Percentiles rank a stretch among this genome's conserved stretches.
These are phyloP conservation scores for Iselma pallidipennis DNA, from an alignment of 2,888 invertebrate genomes.

Conservation along the genomic window DNA sequence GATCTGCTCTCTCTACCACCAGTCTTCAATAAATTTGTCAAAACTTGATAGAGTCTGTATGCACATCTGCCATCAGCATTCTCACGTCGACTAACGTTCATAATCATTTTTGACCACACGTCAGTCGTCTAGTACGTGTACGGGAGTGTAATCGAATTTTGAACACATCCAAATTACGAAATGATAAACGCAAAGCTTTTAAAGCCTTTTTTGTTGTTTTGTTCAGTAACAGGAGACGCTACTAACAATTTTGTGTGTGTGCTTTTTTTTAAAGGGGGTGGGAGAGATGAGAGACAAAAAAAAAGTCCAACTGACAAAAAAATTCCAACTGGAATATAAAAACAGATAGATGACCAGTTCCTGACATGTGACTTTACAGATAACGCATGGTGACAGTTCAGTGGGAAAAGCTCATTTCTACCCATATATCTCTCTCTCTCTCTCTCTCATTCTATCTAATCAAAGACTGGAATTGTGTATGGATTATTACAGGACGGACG, in stretches of 20 bases:
- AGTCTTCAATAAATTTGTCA: slow-evolving; percentile 52
- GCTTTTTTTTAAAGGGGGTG: too few species aligned
- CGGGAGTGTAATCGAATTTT: slow-evolving; percentile 17
- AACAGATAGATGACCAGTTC: not conserved
- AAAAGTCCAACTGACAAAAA: not conserved
- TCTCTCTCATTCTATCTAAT: not conserved
- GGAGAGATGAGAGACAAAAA: not conserved
- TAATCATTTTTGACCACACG: slow-evolving; percentile 47
- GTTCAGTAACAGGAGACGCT: too few species aligned
- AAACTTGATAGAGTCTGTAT: slow-evolving; percentile 30
- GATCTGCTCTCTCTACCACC: slow-evolving; percentile 43
- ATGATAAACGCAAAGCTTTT: not conserved
- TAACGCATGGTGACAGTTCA: not conserved
- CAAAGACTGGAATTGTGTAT: not conserved
- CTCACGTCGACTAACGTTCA: slow-evolving; percentile 26
- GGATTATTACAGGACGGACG: not conserved
- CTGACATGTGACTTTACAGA: not conserved
- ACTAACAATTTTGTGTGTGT: too few species aligned
- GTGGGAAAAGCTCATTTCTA: not conserved
- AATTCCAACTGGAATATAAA: not conserved
- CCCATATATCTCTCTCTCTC: not conserved
- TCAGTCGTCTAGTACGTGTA: slow-evolving; percentile 16
- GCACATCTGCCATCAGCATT: slow-evolving; percentile 44
- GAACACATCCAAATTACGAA: slow-evolving; percentile 12
- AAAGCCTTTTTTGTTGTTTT: not conserved